phyloP scores from a whole-genome alignment of 2,797 vertebrate genomes.

The Ctenosaura bakeri region DNA sequence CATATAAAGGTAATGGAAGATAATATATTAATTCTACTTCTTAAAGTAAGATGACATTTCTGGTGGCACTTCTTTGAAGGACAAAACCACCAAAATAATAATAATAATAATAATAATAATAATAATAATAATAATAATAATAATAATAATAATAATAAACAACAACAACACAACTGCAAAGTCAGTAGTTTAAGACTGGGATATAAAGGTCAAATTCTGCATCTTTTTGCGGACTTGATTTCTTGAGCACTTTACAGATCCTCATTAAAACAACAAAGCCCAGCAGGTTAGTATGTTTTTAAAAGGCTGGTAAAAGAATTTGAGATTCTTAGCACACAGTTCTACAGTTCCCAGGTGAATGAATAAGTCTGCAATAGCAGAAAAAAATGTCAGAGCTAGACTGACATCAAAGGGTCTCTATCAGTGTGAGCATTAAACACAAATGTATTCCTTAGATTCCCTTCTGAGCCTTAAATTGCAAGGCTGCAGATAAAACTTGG shows the following conservation, averaged over 20 bases:
- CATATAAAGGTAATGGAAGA: not conserved
- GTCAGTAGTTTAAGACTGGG: not conserved
- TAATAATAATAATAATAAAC: too few relatives aligned
- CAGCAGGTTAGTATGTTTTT: not conserved
- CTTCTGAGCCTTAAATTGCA: not conserved
- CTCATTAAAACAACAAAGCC: not conserved
- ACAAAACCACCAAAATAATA: not conserved
- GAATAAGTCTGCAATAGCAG: not conserved
- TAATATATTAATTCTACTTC: not conserved
- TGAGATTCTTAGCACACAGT: not conserved
- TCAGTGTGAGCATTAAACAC: not conserved
- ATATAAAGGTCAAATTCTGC: not conserved
- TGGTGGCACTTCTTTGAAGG: not conserved
- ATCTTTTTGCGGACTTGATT: slow-evolving; percentile 2
- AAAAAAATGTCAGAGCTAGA: not conserved
- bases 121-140: too few relatives aligned
- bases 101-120: too few relatives aligned
- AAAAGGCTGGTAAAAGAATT: not conserved
- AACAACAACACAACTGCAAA: not conserved
- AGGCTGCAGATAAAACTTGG: not conserved
- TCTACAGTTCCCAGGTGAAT: not conserved
- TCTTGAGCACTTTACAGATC: not conserved
- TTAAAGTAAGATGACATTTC: not conserved
- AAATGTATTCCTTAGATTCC: not conserved
- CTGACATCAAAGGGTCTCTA: not conserved